Conservation (phyloP, 2,113 vertebrate genomes). For the Corydoras maculifer region DNA sequence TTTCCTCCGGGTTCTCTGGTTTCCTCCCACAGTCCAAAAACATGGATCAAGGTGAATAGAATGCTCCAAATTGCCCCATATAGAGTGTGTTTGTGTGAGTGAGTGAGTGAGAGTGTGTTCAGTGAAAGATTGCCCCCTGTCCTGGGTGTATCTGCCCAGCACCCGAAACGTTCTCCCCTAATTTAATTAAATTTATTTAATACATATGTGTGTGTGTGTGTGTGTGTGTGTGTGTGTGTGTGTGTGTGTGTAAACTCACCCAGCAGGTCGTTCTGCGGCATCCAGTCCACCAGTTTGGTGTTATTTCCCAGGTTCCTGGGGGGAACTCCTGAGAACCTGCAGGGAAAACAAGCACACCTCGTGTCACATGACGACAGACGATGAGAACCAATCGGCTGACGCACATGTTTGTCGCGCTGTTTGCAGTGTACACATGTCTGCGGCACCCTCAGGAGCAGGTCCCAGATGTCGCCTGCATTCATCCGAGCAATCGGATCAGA, state of each 20-base stretch:
- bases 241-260: conserved; percentile 66
- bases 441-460: not conserved
- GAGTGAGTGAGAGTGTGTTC: too few species aligned
- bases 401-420: not conserved
- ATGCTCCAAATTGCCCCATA: too few species aligned
- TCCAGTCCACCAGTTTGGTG: conserved; percentile 94
- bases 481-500: not conserved
- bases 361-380: not conserved
- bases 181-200: too few species aligned
- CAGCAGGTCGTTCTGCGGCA: conserved; percentile 94
- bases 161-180: too few species aligned
- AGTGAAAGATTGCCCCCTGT: too few species aligned
- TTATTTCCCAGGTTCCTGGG: conserved; percentile 93
- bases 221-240: conserved; percentile 8
- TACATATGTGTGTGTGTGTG: not conserved
- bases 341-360: conserved; percentile 6
- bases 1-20: too few species aligned
- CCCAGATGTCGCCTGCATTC: not conserved
- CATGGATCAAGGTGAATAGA: too few species aligned
- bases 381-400: not conserved
- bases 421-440: conserved; percentile 6
- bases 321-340: conserved; percentile 87
- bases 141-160: too few species aligned
- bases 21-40: too few species aligned
- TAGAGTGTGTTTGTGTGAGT: too few species aligned